Conservation (phyloP, 2,888 invertebrate species). For the Neelides folsomi region DNA sequence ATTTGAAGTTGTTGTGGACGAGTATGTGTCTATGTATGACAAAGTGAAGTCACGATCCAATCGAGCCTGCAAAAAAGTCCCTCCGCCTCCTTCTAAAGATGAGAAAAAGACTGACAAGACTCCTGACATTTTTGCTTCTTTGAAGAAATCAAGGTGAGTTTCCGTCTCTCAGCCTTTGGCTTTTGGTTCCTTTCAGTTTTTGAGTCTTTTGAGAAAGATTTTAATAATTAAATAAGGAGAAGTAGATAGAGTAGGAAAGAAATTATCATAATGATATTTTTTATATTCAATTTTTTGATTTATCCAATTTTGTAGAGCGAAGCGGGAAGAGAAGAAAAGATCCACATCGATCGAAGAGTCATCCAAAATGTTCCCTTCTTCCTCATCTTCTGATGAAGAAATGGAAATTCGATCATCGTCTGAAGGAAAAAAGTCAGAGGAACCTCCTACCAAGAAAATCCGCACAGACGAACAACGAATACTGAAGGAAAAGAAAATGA, state of each 20-base stretch:
- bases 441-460: constrained; percentile 33
- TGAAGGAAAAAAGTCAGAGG: constrained; percentile 38
- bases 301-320: constrained; percentile 46
- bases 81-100: constrained; percentile 60
- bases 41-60: constrained; percentile 88
- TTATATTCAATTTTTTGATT: neutral
- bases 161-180: neutral
- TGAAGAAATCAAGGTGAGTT: constrained; percentile 54
- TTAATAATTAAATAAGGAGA: neutral
- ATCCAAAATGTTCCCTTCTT: constrained; percentile 45
- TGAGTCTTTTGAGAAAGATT: neutral
- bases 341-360: constrained; percentile 76
- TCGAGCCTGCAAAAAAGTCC: constrained; percentile 50
- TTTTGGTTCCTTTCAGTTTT: neutral
- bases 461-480: neutral
- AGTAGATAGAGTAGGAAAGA: no score
- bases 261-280: no score
- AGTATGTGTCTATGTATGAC: constrained; percentile 94
- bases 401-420: constrained; percentile 42
- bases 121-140: constrained; percentile 74
- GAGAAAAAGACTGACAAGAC: constrained; percentile 64
- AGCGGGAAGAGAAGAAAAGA: constrained; percentile 75
- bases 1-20: constrained; percentile 77
- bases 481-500: constrained; percentile 3
- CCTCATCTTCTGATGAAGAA: constrained; percentile 47